phyloP scores from a whole-genome alignment of 1,140 invertebrate genomes.

The Trypoxylus dichotomus region DNA sequence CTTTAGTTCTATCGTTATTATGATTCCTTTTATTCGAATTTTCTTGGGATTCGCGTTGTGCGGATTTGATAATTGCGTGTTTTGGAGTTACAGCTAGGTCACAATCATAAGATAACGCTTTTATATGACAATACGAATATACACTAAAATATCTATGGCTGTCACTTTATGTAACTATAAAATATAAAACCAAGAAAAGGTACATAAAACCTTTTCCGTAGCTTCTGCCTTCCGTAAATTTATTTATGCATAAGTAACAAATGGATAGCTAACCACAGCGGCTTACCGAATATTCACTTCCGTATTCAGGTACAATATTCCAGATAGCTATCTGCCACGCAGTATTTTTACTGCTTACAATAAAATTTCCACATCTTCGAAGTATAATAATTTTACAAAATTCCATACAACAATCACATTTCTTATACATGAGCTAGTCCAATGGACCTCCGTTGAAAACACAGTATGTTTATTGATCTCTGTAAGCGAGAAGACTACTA shows the following conservation, averaged over 20 bases:
- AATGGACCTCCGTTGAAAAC: no score
- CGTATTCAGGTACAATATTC: background rate
- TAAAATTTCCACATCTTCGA: background rate
- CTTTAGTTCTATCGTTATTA: background rate
- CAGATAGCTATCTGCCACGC: background rate
- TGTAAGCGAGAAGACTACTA: no score
- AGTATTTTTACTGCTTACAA: background rate
- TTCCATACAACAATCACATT: background rate
- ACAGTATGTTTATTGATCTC: no score
- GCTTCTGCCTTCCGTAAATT: background rate
- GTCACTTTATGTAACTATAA: background rate
- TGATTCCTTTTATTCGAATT: background rate
- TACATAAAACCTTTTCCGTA: background rate
- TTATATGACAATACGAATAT: background rate
- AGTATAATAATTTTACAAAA: background rate
- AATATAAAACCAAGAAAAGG: background rate
- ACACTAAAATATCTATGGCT: background rate
- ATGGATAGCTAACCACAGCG: background rate
- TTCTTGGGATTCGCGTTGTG: background rate
- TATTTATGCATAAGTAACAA: background rate
- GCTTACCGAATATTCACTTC: background rate
- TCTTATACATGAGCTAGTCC: no score
- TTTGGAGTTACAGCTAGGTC: background rate
- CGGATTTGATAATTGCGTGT: background rate
- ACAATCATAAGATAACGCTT: background rate